These are phyloP conservation scores for Megaleporinus macrocephalus DNA, from an alignment of 2,113 vertebrate genomes.

Conservation along the genomic window DNA sequence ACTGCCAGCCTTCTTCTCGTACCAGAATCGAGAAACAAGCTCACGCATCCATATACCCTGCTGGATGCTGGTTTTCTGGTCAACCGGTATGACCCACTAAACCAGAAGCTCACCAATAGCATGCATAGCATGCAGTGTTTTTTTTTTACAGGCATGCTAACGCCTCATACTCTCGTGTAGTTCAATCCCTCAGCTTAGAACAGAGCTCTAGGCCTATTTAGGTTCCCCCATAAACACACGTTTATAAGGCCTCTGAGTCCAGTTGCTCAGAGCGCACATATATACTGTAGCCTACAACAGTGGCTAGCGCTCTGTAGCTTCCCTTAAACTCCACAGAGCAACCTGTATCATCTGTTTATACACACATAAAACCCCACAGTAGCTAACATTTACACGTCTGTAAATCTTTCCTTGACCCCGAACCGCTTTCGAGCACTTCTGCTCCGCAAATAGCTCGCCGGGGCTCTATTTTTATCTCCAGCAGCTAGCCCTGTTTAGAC, in stretches of 20 bases:
- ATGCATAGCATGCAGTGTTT: too few species aligned
- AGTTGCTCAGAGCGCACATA: slow-evolving; percentile 47
- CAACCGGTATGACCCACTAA: too few species aligned
- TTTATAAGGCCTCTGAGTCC: neutral
- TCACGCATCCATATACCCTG: too few species aligned
- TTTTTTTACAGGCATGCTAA: too few species aligned
- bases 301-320: slow-evolving; percentile 33
- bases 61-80: too few species aligned
- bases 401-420: slow-evolving; percentile 54
- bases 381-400: slow-evolving; percentile 4
- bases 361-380: slow-evolving; percentile 44
- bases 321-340: slow-evolving; percentile 57
- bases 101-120: too few species aligned
- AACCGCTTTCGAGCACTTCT: slow-evolving; percentile 31
- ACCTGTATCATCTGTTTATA: slow-evolving; percentile 52
- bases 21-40: too few species aligned
- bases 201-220: slow-evolving; percentile 21
- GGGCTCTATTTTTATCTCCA: slow-evolving; percentile 68
- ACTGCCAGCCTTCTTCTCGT: too few species aligned
- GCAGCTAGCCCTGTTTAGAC: slow-evolving; percentile 53
- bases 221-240: slow-evolving; percentile 30
- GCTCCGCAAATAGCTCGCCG: slow-evolving; percentile 59
- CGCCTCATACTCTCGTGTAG: neutral
- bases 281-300: neutral
- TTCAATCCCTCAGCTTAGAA: neutral